Conservation (phyloP, 2,888 invertebrate species). For the Hypomecis punctinalis region DNA sequence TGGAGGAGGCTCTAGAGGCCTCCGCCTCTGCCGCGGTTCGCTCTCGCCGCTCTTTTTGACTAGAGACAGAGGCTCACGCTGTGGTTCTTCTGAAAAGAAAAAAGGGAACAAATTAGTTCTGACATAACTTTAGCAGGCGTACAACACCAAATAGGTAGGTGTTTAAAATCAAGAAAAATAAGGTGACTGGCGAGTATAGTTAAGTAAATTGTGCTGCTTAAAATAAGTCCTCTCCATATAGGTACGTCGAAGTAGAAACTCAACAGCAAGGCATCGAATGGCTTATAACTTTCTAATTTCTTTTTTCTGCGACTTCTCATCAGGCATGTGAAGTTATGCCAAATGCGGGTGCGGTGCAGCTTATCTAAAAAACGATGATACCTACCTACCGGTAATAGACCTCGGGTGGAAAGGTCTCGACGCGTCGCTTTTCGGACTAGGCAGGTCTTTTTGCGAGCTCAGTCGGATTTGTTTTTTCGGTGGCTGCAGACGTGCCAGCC, state of each 20-base stretch:
- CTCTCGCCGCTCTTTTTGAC: constrained; percentile 77
- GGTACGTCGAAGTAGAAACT: too few species aligned
- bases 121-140: neutral
- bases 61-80: constrained; percentile 87
- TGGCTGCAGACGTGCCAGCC: constrained; percentile 80
- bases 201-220: too few species aligned
- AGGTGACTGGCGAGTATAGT: too few species aligned
- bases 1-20: constrained; percentile 66
- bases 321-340: too few species aligned
- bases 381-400: constrained; percentile 79
- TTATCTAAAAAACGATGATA: too few species aligned
- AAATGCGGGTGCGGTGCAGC: too few species aligned
- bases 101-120: neutral
- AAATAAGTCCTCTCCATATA: too few species aligned
- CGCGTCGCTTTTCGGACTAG: constrained; percentile 72
- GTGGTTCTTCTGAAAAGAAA: constrained; percentile 75
- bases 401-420: constrained; percentile 87
- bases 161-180: too few species aligned
- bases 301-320: too few species aligned
- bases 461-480: constrained; percentile 90
- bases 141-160: too few species aligned
- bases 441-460: constrained; percentile 66
- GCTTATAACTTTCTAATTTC: too few species aligned
- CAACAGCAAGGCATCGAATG: too few species aligned
- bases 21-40: constrained; percentile 66